These are phyloP conservation scores for Drosophila paranaensis DNA, from an alignment of 2,888 invertebrate species.

Conservation along the genomic window DNA sequence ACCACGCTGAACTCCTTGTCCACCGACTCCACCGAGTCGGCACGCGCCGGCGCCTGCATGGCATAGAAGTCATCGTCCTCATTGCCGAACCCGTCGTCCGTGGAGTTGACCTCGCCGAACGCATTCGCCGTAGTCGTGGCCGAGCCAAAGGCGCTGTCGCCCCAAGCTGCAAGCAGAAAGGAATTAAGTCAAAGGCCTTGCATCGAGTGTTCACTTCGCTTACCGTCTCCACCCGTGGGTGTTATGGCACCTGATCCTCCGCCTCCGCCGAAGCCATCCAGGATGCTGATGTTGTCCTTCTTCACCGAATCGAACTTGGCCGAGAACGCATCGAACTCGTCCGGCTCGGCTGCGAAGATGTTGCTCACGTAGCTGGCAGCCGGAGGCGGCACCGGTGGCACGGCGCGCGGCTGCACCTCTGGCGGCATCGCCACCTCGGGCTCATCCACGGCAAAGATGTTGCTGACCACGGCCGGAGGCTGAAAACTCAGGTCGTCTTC, in stretches of 20 bases:
- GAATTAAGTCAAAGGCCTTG: not conserved
- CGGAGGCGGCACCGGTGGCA: conserved; percentile 29
- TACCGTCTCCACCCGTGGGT: conserved; percentile 82
- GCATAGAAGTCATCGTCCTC: conserved; percentile 91
- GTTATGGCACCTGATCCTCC: conserved; percentile 83
- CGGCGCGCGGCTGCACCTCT: conserved; percentile 53
- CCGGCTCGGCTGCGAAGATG: conserved; percentile 85
- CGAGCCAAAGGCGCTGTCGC: conserved; percentile 84
- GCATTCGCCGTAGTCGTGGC: conserved; percentile 66
- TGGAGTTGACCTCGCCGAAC: conserved; percentile 80
- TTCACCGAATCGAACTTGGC: conserved; percentile 91
- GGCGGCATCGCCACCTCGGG: conserved; percentile 55
- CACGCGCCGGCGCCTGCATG: conserved; percentile 89
- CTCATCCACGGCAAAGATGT: conserved; percentile 75
- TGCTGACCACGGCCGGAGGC: conserved; percentile 65
- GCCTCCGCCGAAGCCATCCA: conserved; percentile 83
- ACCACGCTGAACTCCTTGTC: conserved; percentile 92
- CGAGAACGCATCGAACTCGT: conserved; percentile 94
- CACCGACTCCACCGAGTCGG: conserved; percentile 90
- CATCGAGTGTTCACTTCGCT: conserved; percentile 26
- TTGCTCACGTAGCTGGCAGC: conserved; percentile 77
- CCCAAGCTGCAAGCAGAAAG: conserved; percentile 80
- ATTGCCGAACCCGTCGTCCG: conserved; percentile 88
- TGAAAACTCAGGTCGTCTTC: conserved; percentile 75
- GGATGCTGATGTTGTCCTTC: conserved; percentile 83